Evolutionary conservation across 2,888 invertebrate genomes (phyloP), one percentile per base, ranked within the genome.

Genomic region (Allygus modestus): DNA sequence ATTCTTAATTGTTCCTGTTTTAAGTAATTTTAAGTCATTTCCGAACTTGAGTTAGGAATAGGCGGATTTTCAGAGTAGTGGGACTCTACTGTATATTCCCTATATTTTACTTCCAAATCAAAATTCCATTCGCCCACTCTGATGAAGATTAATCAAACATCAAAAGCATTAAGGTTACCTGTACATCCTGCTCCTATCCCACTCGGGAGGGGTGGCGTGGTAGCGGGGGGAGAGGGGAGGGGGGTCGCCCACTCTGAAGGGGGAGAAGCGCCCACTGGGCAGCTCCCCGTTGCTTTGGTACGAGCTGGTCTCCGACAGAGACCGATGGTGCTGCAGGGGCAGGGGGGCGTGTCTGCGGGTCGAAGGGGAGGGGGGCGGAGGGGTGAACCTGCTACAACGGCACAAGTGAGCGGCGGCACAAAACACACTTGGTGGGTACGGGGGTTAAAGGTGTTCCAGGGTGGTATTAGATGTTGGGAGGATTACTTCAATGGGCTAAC

Each of bases 331-430:
- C 85, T 88, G 87, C 81, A 84, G 84, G 37, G 85, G 86, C 15
- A 86, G 85, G 82, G 88, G 88, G 84, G 88, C 87, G 86, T 89
- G 89, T 86, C 89, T 88, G 85, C 89, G 85, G 65, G 88, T 86
- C 54, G 88, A 87, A 26, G 89, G 88, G 33, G 89, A 88, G 71
- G 88, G 87, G 20, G 88, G 87, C n/a, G 88, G 87, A 69, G 88
- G 85, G 58, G 88, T 86, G 86, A 88, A 87, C 84, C 88, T 88
- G 83, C 17, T 58, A 83, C 4, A 4, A 28, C 79, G 17, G 15
- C 51, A 51, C 37, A 37, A 37, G 11, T 11, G 11, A 37, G n/a
- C n/a, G n/a, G n/a, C n/a, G n/a, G n/a, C n/a, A n/a, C 20, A 71
- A n/a, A 17, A 28, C 23, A 26, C 23, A 17, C 69, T 26, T 26